phyloP scores from a whole-genome alignment of 2,888 invertebrate species.

The Herminia tarsipennalis region DNA sequence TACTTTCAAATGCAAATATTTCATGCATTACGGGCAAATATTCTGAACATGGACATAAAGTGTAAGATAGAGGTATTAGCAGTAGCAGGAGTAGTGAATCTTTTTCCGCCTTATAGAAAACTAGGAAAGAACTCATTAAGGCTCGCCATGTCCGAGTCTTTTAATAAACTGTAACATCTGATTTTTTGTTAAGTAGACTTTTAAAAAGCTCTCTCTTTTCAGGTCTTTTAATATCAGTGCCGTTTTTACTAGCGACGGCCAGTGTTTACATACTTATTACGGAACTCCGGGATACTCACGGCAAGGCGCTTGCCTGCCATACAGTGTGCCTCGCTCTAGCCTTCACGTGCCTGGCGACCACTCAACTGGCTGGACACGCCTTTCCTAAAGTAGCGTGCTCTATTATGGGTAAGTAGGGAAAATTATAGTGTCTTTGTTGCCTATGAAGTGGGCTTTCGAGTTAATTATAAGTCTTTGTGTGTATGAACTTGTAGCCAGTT shows the following conservation, averaged over 20 bases:
- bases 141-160: too few species aligned
- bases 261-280: slow-evolving; percentile 79
- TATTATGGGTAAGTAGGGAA: slow-evolving; percentile 70
- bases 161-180: too few species aligned
- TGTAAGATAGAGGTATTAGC: too few species aligned
- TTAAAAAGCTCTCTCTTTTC: slow-evolving; percentile 4
- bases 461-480: background rate
- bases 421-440: background rate
- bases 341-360: slow-evolving; percentile 82
- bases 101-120: too few species aligned
- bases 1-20: too few species aligned
- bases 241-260: slow-evolving; percentile 81
- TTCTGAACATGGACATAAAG: too few species aligned
- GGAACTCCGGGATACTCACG: slow-evolving; percentile 83
- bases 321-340: slow-evolving; percentile 83
- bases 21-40: too few species aligned
- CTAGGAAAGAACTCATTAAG: too few species aligned
- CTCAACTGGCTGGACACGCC: slow-evolving; percentile 81
- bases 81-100: too few species aligned
- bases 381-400: slow-evolving; percentile 77
- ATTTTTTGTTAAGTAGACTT: background rate
- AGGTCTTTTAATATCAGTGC: slow-evolving; percentile 82
- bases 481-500: too few species aligned
- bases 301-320: slow-evolving; percentile 85
- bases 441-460: background rate